Evolutionary conservation across 2,888 invertebrate species (phyloP).

Genomic region (Brenthis hecate): DNA sequence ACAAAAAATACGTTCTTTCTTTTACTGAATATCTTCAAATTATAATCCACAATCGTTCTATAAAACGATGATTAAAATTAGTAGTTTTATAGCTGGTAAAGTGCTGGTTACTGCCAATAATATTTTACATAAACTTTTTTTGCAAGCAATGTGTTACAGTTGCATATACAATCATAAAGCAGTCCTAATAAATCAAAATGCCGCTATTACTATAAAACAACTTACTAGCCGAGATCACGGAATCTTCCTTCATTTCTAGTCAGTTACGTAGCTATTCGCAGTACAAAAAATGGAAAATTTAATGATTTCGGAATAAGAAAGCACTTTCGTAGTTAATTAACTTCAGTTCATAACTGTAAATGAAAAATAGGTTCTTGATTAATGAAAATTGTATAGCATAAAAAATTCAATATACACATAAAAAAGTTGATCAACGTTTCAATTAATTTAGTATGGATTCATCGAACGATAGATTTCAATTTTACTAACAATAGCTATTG

Average conservation of each 20-base stretch:
- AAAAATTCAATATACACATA: slow-evolving; percentile 2
- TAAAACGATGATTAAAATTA: background rate
- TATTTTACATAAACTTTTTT: slow-evolving; percentile 16
- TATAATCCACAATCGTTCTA: background rate
- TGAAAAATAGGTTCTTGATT: slow-evolving; percentile 14
- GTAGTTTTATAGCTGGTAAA: background rate
- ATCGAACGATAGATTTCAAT: slow-evolving; percentile 19
- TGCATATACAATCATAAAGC: slow-evolving; percentile 12
- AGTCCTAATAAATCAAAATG: slow-evolving; percentile 25
- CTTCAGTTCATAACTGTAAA: slow-evolving; percentile 1
- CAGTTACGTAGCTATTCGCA: slow-evolving; percentile 17
- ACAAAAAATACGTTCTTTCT: background rate
- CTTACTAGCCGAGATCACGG: slow-evolving; percentile 18
- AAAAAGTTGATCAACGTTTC: slow-evolving; percentile 17
- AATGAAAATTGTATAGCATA: background rate
- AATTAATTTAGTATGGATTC: slow-evolving; percentile 17
- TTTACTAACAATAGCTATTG: slow-evolving; percentile 15
- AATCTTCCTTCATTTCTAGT: slow-evolving; percentile 29
- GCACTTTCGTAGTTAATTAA: slow-evolving; percentile 16
- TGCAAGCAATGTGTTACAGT: slow-evolving; percentile 17
- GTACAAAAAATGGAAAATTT: slow-evolving; percentile 18
- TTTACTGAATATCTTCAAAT: background rate
- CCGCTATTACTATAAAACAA: slow-evolving; percentile 12
- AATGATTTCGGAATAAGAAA: slow-evolving; percentile 11
- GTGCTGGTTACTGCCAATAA: slow-evolving; percentile 3